Evolutionary conservation across 37 sponge, comb jelly and placozoan genomes (phyloP), one percentile per base, ranked within the genome.

Genomic region (Geodia barretti): DNA sequence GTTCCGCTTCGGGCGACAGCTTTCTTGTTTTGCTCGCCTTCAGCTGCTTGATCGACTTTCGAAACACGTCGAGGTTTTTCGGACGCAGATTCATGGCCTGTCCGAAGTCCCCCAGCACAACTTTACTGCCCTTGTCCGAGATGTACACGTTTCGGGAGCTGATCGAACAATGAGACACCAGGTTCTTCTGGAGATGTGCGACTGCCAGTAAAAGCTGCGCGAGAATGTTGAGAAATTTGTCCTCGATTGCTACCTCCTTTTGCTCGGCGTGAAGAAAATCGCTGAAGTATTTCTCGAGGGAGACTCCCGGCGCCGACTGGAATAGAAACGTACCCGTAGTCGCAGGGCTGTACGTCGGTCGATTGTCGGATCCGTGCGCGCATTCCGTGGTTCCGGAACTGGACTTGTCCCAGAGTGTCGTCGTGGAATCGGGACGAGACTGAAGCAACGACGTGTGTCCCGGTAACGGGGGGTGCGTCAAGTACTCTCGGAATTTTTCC

Each of bases 121-220:
- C 29, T 26, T 21, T 20, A 7, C 34, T 21, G 4, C 36, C 61
- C 3, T 75, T 59, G 1, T 63, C 68, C 66, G 74, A 63, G 29
- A 81, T 26, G 26, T 32, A 65, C 25, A 80, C 40, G 60, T 76
- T 70, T 23, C 47, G 31, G 4, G 81, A 38, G 20, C 21, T 31
- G 1, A 87, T n/a, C 20, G 79, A 29, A 68, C 76, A 68, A 61
- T 80, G 70, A 3, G 77, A 43, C 7, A 87, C 68, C 1, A 66
- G 60, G 43, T 87, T 40, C 20, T 69, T 41, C 62, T 74, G 41
- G 41, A 87, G 29, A 68, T 87, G 81, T 3, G 81, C 63, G 0
- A 81, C 31, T 17, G 77, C 81, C 20, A 87, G 64, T 8, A 81
- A 39, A 29, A 87, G 40, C 64, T 87, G 87, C 7, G 76, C 41